These are phyloP conservation scores for Deilephila porcellus DNA, from an alignment of 2,888 invertebrate species.

Conservation along the genomic window DNA sequence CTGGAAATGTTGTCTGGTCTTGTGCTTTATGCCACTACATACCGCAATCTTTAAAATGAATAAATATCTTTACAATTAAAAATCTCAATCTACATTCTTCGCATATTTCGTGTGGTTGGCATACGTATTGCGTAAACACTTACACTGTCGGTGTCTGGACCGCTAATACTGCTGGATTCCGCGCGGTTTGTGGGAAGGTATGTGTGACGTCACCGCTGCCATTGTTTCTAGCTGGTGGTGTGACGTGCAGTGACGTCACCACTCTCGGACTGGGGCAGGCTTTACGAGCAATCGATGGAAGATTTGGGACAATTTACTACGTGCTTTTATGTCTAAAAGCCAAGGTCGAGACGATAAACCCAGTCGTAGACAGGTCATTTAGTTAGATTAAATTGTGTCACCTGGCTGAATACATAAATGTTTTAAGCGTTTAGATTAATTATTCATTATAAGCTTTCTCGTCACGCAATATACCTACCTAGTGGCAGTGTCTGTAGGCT, in stretches of 20 bases:
- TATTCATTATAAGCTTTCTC: too few relatives aligned
- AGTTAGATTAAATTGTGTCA: not conserved
- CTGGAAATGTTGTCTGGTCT: too few relatives aligned
- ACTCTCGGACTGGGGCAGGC: not conserved
- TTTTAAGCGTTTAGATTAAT: too few relatives aligned
- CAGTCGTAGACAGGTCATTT: not conserved
- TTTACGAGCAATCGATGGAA: conserved; percentile 7
- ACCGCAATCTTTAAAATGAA: too few relatives aligned
- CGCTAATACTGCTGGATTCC: conserved; percentile 7
- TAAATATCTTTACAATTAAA: not conserved
- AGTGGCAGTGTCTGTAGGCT: too few relatives aligned
- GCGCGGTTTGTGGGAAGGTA: not conserved
- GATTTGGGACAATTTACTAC: conserved; percentile 31
- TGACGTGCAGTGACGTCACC: conserved; percentile 4
- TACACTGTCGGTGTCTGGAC: not conserved
- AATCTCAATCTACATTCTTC: not conserved
- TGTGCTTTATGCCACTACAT: too few relatives aligned
- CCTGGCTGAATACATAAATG: too few relatives aligned
- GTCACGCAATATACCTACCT: too few relatives aligned
- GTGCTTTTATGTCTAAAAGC: conserved; percentile 30
- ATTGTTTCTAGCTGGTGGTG: not conserved
- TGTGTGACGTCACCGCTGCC: conserved; percentile 18
- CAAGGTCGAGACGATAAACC: conserved; percentile 2
- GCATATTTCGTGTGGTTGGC: not conserved
- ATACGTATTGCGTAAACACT: not conserved